A percentile compares a stretch with the other conserved stretches of the same genome.
These are phyloP conservation scores for Caracal caracal DNA, from an alignment of 2,113 vertebrate species.

Conservation along the genomic window DNA sequence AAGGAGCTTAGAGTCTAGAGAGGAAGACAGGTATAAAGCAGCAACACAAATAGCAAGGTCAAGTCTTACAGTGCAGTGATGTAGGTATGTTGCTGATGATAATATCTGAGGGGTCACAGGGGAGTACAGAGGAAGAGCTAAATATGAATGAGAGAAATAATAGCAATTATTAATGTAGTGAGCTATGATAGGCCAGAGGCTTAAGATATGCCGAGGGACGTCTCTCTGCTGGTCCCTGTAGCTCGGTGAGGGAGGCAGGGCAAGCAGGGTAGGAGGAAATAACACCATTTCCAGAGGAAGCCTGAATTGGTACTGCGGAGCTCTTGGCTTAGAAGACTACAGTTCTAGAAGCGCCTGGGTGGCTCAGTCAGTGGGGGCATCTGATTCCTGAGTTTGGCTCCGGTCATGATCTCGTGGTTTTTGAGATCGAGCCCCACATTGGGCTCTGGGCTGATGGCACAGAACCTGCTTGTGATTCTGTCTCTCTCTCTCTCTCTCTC, in stretches of 20 bases:
- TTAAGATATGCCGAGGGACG: background rate
- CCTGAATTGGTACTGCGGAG: no score
- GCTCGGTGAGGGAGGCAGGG: background rate
- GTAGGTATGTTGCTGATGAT: background rate
- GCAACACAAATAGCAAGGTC: background rate
- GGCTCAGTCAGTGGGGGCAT: no score
- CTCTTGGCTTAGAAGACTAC: background rate
- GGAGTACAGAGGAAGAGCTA: background rate
- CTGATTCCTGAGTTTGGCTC: no score
- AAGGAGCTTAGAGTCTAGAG: background rate
- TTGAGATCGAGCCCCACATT: no score
- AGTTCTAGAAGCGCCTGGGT: background rate
- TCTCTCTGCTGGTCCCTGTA: background rate
- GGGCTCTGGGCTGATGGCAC: no score
- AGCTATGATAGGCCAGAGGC: background rate
- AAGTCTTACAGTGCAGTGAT: background rate
- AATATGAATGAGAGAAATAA: background rate
- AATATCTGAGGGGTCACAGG: background rate
- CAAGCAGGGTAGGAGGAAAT: background rate
- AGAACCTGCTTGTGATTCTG: no score
- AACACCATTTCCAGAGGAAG: background rate
- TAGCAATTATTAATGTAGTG: accelerated
- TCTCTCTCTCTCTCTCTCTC: no score
- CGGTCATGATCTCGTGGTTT: no score
- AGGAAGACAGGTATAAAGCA: background rate